A percentile compares a stretch with the other conserved stretches of the same genome.
These are phyloP conservation scores for Tenrec ecaudatus DNA, from an alignment of 2,113 vertebrate genomes.

Conservation along the genomic window DNA sequence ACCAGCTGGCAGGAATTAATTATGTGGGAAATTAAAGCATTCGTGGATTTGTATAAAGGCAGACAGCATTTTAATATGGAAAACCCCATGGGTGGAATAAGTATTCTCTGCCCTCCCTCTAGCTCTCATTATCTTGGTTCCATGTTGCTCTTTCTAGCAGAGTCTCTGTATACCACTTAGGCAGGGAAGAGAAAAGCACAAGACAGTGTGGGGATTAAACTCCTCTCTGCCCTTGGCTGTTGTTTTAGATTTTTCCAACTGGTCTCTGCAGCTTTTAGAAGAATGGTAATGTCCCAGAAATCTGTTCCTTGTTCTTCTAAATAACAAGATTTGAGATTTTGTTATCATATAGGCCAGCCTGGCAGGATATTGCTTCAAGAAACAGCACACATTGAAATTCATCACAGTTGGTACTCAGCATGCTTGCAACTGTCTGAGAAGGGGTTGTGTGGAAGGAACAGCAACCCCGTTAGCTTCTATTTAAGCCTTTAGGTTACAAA, in stretches of 20 bases:
- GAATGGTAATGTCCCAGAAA: slow-evolving; percentile 77
- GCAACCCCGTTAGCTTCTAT: slow-evolving; percentile 78
- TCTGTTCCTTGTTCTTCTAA: slow-evolving; percentile 79
- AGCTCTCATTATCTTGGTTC: slow-evolving; percentile 69
- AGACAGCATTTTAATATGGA: slow-evolving; percentile 80
- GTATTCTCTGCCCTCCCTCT: slow-evolving; percentile 64
- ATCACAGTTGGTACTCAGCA: slow-evolving; percentile 77
- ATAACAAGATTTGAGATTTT: slow-evolving; percentile 80
- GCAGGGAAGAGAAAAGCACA: slow-evolving; percentile 35
- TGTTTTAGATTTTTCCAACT: slow-evolving; percentile 72
- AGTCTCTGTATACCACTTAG: slow-evolving; percentile 40
- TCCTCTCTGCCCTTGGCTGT: slow-evolving; percentile 65
- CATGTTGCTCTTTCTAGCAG: slow-evolving; percentile 62
- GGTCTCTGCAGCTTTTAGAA: slow-evolving; percentile 77
- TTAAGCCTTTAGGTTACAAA: slow-evolving; percentile 77
- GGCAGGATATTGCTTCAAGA: slow-evolving; percentile 76
- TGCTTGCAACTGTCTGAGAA: slow-evolving; percentile 71
- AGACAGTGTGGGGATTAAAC: slow-evolving; percentile 57
- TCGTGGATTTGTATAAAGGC: slow-evolving; percentile 79
- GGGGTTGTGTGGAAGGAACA: slow-evolving; percentile 68
- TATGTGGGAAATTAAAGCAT: slow-evolving; percentile 79
- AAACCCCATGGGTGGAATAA: slow-evolving; percentile 80
- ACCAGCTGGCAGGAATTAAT: slow-evolving; percentile 83
- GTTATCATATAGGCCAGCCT: slow-evolving; percentile 78
- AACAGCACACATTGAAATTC: slow-evolving; percentile 79